Conservation (phyloP, 2,113 vertebrate genomes). For the Elaphurus davidianus region DNA sequence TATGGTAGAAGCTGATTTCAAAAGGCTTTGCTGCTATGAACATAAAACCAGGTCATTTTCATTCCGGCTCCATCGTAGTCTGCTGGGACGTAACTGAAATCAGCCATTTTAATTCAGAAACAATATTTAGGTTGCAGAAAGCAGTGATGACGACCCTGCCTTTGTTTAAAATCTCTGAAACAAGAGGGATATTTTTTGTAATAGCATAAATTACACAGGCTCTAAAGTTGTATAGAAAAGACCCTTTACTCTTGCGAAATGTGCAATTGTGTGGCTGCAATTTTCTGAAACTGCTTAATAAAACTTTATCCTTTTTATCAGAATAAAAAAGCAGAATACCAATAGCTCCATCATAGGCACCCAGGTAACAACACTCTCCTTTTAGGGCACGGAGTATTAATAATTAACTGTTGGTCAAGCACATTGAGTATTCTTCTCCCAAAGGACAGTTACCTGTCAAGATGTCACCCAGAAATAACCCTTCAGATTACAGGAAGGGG, state of each 20-base stretch:
- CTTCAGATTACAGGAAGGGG: neutral
- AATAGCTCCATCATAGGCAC: neutral
- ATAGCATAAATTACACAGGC: neutral
- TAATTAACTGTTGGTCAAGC: conserved; percentile 10
- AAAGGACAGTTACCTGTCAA: conserved; percentile 35
- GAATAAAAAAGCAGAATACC: neutral
- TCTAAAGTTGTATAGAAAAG: conserved; percentile 19
- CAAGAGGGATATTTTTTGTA: neutral
- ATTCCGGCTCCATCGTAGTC: conserved; percentile 34
- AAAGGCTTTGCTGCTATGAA: conserved; percentile 65
- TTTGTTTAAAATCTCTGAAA: conserved; percentile 46
- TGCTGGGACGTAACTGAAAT: conserved; percentile 18
- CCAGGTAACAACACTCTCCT: neutral
- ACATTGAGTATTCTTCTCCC: neutral
- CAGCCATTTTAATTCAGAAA: conserved; percentile 55
- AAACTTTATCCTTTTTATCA: neutral
- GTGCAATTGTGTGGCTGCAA: conserved; percentile 28
- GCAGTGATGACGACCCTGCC: neutral
- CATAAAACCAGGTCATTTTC: conserved; percentile 58
- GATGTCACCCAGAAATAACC: conserved; percentile 36
- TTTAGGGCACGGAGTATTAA: neutral
- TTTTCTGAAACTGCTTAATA: conserved; percentile 37
- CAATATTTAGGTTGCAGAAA: conserved; percentile 39
- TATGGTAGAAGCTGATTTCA: conserved; percentile 67
- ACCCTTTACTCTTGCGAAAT: neutral